Percentiles rank a stretch among this genome's conserved stretches.
These are phyloP conservation scores for Crossaster papposus DNA, from an alignment of 53 echinoderm and acorn worm genomes.

Conservation along the genomic window DNA sequence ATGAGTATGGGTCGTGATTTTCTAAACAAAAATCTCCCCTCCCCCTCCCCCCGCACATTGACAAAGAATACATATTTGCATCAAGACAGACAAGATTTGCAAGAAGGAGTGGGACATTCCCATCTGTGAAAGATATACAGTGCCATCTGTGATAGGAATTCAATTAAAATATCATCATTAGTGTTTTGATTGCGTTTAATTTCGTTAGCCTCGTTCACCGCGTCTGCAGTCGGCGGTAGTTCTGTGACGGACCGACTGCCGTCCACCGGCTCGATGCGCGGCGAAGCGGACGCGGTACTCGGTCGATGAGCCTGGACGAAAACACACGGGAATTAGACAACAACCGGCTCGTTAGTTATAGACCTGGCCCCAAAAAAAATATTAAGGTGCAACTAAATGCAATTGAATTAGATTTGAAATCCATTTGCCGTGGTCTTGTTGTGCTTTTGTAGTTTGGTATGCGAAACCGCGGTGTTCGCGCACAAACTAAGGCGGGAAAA, in stretches of 20 bases:
- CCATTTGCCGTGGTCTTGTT: too few relatives aligned
- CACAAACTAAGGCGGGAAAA: too few relatives aligned
- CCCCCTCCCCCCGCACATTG: too few relatives aligned
- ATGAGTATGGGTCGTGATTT: background rate
- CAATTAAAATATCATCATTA: slow-evolving; percentile 18
- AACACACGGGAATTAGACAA: background rate
- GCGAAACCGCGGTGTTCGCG: too few relatives aligned
- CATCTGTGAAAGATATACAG: background rate
- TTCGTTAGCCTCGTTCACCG: slow-evolving; percentile 35
- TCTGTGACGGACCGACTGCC: background rate
- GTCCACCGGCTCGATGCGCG: background rate
- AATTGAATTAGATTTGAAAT: too few relatives aligned
- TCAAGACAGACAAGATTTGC: background rate
- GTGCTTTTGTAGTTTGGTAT: too few relatives aligned
- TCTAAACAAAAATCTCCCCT: too few relatives aligned
- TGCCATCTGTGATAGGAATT: slow-evolving; percentile 20
- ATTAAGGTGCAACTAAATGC: too few relatives aligned
- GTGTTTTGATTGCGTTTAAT: slow-evolving; percentile 27
- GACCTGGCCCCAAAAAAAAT: too few relatives aligned
- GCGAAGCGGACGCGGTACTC: background rate
- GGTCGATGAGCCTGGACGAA: background rate
- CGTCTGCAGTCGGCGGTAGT: background rate
- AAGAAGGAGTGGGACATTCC: background rate
- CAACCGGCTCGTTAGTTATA: too few relatives aligned
- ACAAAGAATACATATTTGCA: background rate